Conservation (phyloP, 2,113 vertebrate species). For the Corythornis madagascariensis region DNA sequence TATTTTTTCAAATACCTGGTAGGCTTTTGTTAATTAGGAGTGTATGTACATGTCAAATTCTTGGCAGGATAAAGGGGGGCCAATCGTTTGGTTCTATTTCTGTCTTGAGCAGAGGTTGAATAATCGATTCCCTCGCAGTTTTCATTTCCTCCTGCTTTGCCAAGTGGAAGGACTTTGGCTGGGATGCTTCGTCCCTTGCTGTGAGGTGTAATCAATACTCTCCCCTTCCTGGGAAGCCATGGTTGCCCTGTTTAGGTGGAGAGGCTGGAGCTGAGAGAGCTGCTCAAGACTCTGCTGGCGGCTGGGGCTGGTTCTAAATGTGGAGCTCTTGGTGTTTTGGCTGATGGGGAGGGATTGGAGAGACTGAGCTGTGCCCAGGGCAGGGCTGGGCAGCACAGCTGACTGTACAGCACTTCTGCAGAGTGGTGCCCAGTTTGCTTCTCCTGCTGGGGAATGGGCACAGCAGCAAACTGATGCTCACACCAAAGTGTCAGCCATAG, state of each 20-base stretch:
- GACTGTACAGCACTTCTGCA: neutral
- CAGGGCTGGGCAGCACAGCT: neutral
- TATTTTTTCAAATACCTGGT: neutral
- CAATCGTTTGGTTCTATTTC: neutral
- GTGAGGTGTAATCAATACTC: neutral
- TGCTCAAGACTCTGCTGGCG: neutral
- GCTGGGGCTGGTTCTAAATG: neutral
- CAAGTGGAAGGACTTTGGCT: neutral
- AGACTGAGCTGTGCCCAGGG: neutral
- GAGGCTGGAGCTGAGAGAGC: neutral
- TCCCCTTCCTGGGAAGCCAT: neutral
- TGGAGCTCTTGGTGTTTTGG: neutral
- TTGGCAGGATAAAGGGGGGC: neutral
- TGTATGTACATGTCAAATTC: neutral
- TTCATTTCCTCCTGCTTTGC: neutral
- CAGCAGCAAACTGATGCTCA: neutral
- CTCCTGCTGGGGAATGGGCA: neutral
- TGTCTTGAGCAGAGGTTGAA: neutral
- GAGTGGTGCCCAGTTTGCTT: neutral
- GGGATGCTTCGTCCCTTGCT: neutral
- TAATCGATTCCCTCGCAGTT: neutral
- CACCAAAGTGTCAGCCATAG: accelerated
- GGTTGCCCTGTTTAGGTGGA: neutral
- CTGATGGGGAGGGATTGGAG: neutral
- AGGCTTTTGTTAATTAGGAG: neutral